These are phyloP conservation scores for Rhodophaea formosa DNA, from an alignment of 2,888 invertebrate genomes.

Conservation along the genomic window DNA sequence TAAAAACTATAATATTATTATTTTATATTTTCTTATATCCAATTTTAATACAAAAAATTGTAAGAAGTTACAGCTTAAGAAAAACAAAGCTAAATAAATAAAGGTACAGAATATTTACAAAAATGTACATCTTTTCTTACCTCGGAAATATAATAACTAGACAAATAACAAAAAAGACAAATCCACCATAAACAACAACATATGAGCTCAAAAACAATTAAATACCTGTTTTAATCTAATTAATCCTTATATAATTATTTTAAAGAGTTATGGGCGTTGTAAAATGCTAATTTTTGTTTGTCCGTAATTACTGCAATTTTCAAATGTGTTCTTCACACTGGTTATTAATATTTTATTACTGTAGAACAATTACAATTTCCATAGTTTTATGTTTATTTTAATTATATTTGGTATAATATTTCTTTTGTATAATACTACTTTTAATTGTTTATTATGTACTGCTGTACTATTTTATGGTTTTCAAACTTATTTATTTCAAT, in stretches of 20 bases:
- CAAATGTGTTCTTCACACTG: not conserved
- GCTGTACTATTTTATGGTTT: no score
- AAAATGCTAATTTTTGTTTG: slow-evolving; percentile 27
- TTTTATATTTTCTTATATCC: no score
- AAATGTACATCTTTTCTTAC: no score
- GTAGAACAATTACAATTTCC: not conserved
- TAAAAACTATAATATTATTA: no score
- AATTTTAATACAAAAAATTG: no score
- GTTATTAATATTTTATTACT: not conserved
- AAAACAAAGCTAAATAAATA: no score
- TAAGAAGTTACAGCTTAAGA: no score
- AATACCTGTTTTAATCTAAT: slow-evolving; percentile 39
- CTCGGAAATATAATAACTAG: not conserved
- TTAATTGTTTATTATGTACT: no score
- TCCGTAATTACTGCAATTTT: slow-evolving; percentile 4
- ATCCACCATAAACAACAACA: not conserved
- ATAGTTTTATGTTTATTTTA: not conserved
- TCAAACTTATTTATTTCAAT: no score
- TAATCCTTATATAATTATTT: slow-evolving; percentile 35
- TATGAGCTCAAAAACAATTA: slow-evolving; percentile 43
- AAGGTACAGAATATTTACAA: no score
- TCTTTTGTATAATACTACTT: no score
- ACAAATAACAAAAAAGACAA: not conserved
- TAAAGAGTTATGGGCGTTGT: slow-evolving; percentile 28
- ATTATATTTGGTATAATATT: not conserved